Evolutionary conservation across 2,888 invertebrate genomes (phyloP).

Genomic region (Lepidonotus clava): DNA sequence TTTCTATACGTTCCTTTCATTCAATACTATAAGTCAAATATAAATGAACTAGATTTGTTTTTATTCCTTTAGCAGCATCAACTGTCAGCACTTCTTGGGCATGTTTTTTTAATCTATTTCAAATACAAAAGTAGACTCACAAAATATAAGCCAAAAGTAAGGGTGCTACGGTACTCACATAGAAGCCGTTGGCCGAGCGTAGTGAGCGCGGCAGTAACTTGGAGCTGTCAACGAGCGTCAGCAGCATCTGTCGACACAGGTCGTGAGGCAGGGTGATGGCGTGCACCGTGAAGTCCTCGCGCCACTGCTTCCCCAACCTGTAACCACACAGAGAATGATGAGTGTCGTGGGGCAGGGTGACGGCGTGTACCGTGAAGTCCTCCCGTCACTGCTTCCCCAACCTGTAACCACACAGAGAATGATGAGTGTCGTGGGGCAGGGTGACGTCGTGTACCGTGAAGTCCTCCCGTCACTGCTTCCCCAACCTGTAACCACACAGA

Average conservation of each 20-base stretch:
- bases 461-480: too few species aligned
- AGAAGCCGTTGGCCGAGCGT: slow-evolving; percentile 35
- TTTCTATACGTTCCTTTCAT: neutral
- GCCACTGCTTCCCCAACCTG: slow-evolving; percentile 50
- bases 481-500: too few species aligned
- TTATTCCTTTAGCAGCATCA: neutral
- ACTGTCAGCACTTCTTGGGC: neutral
- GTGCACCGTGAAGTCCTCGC: slow-evolving; percentile 45
- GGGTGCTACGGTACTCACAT: neutral
- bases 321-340: neutral
- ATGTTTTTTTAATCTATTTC: neutral
- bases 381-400: too few species aligned
- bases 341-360: too few species aligned
- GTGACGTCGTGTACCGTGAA: too few species aligned
- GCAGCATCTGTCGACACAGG: slow-evolving; percentile 26
- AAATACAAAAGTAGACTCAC: neutral
- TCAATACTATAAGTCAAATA: neutral
- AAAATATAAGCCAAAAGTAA: neutral
- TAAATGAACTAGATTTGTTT: neutral
- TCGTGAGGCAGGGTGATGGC: slow-evolving; percentile 13
- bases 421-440: too few species aligned
- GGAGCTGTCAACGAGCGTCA: slow-evolving; percentile 27
- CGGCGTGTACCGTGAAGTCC: too few species aligned
- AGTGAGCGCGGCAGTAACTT: slow-evolving; percentile 33
- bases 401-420: too few species aligned